These are phyloP conservation scores for Leptogaster cylindrica DNA, from an alignment of 2,888 invertebrate genomes.

Conservation along the genomic window DNA sequence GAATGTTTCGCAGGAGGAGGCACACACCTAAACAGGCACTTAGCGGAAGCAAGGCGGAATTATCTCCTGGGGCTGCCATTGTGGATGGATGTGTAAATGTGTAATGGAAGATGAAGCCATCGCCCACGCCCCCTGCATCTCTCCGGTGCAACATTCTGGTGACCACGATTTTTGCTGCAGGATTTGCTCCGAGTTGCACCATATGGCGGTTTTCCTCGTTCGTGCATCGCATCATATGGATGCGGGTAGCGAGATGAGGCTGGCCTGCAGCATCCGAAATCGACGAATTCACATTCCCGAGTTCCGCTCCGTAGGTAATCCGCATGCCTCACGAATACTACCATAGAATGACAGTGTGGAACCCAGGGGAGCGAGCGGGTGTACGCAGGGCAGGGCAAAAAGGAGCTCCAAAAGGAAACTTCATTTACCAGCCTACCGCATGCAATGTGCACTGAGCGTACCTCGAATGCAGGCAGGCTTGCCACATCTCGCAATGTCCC, in stretches of 20 bases:
- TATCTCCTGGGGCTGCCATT: not conserved
- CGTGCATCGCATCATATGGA: not conserved
- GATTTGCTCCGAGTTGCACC: not conserved
- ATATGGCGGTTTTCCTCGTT: not conserved
- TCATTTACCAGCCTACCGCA: conserved; percentile 7
- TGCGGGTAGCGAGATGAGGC: not conserved
- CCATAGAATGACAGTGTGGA: too few relatives aligned
- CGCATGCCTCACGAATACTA: conserved; percentile 24
- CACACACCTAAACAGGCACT: too few relatives aligned
- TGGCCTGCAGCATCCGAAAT: not conserved
- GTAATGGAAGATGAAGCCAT: not conserved
- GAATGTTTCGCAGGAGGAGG: too few relatives aligned
- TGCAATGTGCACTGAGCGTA: not conserved
- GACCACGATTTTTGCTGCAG: not conserved
- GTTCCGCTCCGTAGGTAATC: conserved; percentile 1
- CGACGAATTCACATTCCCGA: not conserved
- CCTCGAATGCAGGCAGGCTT: not conserved
- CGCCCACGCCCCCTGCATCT: not conserved
- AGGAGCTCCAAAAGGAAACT: conserved; percentile 18
- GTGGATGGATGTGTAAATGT: not conserved
- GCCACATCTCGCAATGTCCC: not conserved
- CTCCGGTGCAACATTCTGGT: not conserved
- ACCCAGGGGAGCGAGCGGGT: too few relatives aligned
- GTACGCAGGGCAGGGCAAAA: not conserved
- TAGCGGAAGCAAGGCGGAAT: too few relatives aligned